Percentiles rank a stretch among this genome's conserved stretches.
Conservation (phyloP, 2,797 vertebrate genomes). For the Spondyliosoma cantharus region DNA sequence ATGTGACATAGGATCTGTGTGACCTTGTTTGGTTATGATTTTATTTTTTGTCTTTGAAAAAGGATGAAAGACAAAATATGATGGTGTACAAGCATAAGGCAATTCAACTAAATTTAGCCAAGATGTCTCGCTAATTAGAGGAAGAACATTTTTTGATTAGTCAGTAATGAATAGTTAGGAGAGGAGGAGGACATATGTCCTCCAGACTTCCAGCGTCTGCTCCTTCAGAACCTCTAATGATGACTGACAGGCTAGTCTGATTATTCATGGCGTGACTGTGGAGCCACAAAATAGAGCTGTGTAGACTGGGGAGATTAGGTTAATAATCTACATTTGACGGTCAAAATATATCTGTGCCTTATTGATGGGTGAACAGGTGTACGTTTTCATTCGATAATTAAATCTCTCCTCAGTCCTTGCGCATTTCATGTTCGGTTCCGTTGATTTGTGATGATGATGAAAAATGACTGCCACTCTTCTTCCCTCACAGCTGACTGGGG, state of each 20-base stretch:
- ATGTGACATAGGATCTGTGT: background rate
- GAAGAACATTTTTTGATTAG: conserved; percentile 13
- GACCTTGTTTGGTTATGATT: background rate
- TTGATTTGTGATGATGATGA: conserved; percentile 42
- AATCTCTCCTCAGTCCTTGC: background rate
- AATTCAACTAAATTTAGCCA: conserved; percentile 27
- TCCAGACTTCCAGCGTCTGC: conserved; percentile 3
- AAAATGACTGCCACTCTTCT: conserved; percentile 19
- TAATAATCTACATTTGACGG: background rate
- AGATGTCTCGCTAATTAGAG: conserved; percentile 11
- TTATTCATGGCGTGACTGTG: background rate
- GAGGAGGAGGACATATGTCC: conserved; percentile 22
- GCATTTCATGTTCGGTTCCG: conserved; percentile 30
- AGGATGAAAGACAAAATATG: background rate
- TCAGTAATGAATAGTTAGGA: conserved; percentile 24
- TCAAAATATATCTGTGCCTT: background rate
- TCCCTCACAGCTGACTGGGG: background rate
- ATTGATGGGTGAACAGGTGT: conserved; percentile 8
- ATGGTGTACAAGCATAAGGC: background rate
- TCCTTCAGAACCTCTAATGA: conserved; percentile 22
- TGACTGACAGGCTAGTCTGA: conserved; percentile 33
- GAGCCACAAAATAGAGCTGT: background rate
- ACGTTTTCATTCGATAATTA: conserved; percentile 24
- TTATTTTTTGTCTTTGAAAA: background rate
- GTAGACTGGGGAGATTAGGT: background rate